Evolutionary conservation across 1,140 invertebrate species (phyloP).

Genomic region (Andricus grossulariae): DNA sequence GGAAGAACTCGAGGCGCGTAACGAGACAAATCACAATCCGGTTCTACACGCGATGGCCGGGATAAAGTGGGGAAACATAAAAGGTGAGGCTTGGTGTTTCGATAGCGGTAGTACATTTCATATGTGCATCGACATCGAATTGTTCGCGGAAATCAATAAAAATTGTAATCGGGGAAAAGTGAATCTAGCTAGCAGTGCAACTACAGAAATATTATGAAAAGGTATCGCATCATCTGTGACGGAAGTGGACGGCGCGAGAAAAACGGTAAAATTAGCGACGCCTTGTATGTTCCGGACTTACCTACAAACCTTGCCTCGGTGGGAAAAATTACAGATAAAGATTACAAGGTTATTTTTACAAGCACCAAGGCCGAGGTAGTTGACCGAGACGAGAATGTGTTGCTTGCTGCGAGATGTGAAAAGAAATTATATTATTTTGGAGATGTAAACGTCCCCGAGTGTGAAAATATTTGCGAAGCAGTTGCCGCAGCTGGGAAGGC

Average conservation of each 20-base stretch:
- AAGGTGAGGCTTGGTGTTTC: no score
- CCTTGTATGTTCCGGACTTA: constrained; percentile 48
- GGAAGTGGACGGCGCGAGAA: no score
- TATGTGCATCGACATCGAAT: no score
- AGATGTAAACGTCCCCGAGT: background rate
- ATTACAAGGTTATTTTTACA: constrained; percentile 45
- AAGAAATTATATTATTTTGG: constrained; percentile 39
- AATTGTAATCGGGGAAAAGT: no score
- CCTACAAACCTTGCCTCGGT: constrained; percentile 51
- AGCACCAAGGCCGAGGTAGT: constrained; percentile 37
- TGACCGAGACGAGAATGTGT: constrained; percentile 4
- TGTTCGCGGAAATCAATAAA: no score
- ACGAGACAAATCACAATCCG: background rate
- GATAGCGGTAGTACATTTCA: no score
- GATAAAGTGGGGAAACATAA: background rate
- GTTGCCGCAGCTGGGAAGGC: background rate
- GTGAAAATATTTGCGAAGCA: constrained; percentile 3
- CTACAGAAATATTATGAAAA: no score
- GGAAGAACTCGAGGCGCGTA: background rate
- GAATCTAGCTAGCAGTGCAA: no score
- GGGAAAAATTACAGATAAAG: constrained; percentile 50
- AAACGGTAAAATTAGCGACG: constrained; percentile 41
- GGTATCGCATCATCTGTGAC: no score
- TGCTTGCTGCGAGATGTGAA: constrained; percentile 36
- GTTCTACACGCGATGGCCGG: background rate